Percentiles rank a stretch among this genome's conserved stretches.
These are phyloP conservation scores for Ailuropoda melanoleuca DNA, from an alignment of 2,113 vertebrate species.

Conservation along the genomic window DNA sequence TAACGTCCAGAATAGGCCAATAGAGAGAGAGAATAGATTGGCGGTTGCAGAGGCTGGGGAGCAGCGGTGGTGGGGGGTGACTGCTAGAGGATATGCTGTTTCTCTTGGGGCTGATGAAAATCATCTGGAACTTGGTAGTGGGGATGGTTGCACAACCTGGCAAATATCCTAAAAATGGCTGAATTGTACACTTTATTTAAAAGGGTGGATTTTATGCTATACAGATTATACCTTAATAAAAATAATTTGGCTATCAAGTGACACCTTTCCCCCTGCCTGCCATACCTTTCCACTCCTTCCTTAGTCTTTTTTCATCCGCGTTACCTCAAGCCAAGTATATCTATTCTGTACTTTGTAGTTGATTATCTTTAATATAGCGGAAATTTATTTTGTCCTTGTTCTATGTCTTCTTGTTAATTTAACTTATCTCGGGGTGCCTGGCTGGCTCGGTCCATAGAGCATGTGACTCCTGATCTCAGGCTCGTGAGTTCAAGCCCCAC, in stretches of 20 bases:
- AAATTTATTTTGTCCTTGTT: background rate
- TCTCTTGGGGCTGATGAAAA: background rate
- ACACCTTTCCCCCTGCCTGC: background rate
- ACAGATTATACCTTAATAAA: background rate
- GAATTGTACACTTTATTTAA: background rate
- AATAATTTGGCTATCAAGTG: background rate
- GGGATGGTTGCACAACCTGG: background rate
- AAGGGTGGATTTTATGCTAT: background rate
- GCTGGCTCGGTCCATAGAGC: background rate
- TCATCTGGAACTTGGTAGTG: background rate
- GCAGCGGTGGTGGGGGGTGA: too few relatives aligned
- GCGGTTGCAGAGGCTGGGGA: background rate
- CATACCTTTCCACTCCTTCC: background rate
- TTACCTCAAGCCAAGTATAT: background rate
- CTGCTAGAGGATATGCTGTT: rapidly evolving
- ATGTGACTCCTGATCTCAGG: background rate
- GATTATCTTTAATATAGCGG: background rate
- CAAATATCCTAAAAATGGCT: background rate
- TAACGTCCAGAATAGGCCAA: background rate
- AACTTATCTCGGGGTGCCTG: background rate
- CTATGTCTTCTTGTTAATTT: background rate
- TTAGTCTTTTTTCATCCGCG: background rate
- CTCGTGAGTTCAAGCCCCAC: background rate
- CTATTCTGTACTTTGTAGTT: background rate
- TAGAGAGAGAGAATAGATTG: background rate